Percentiles rank a stretch among this genome's conserved stretches.
These are phyloP conservation scores for Holacanthella duospinosa DNA, from an alignment of 2,888 invertebrate genomes.

Conservation along the genomic window DNA sequence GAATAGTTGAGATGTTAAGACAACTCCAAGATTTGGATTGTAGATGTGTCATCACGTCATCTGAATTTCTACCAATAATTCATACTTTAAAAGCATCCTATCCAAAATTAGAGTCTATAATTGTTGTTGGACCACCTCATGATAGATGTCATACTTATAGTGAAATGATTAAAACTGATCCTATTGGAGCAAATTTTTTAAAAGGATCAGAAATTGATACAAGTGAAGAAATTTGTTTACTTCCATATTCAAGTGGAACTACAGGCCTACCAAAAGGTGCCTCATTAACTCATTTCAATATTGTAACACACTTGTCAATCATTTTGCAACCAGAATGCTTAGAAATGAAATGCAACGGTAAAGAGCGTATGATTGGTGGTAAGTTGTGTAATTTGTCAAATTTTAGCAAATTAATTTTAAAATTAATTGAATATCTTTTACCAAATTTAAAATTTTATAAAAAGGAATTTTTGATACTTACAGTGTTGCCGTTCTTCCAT, in stretches of 20 bases:
- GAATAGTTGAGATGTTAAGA: conserved; percentile 27
- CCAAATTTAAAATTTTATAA: too few relatives aligned
- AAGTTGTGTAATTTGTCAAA: too few relatives aligned
- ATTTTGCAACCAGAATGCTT: conserved; percentile 12
- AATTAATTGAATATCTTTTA: too few relatives aligned
- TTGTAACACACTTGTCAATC: conserved; percentile 23
- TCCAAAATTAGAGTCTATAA: conserved; percentile 23
- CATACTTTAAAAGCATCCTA: conserved; percentile 23
- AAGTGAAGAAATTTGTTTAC: conserved; percentile 41
- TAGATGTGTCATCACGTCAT: conserved; percentile 25
- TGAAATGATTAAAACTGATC: conserved; percentile 30
- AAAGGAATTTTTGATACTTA: too few relatives aligned
- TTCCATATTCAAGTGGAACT: conserved; percentile 60
- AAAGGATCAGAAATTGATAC: conserved; percentile 22
- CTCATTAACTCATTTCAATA: conserved; percentile 26
- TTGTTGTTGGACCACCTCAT: conserved; percentile 16
- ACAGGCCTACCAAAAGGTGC: conserved; percentile 32
- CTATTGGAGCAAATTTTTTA: conserved; percentile 18
- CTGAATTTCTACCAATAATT: conserved; percentile 20
- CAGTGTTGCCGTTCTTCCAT: conserved; percentile 34
- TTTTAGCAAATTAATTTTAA: too few relatives aligned
- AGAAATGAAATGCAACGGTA: neutral
- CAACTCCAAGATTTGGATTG: conserved; percentile 28
- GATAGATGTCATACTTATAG: conserved; percentile 13
- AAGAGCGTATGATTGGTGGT: neutral